phyloP scores from a whole-genome alignment of 2,888 invertebrate genomes.

The Choreutis nemorana region DNA sequence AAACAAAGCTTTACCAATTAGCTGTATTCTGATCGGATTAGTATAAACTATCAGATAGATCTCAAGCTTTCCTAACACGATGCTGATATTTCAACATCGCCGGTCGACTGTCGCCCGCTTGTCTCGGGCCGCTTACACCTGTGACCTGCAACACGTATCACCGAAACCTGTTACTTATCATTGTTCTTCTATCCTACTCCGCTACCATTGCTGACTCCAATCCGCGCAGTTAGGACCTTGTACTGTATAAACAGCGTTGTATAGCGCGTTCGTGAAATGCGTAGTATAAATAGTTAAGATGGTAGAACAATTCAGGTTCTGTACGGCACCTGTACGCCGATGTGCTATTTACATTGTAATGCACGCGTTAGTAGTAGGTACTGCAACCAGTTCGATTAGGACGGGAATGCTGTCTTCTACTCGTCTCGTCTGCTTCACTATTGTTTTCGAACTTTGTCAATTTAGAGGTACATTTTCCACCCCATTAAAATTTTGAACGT shows the following conservation, averaged over 20 bases:
- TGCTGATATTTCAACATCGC: constrained; percentile 38
- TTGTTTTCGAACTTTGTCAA: constrained; percentile 1
- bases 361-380: constrained; percentile 42
- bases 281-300: constrained; percentile 26
- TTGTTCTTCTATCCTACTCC: no score
- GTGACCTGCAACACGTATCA: constrained; percentile 28
- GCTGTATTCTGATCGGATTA: no score
- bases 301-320: constrained; percentile 39
- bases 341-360: constrained; percentile 63
- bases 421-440: background rate
- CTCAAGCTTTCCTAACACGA: no score
- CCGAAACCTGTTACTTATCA: no score
- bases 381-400: constrained; percentile 54
- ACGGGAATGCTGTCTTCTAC: constrained; percentile 49
- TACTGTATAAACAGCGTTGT: no score
- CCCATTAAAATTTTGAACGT: background rate
- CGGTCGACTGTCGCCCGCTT: constrained; percentile 43
- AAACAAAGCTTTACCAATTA: no score
- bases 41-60: no score
- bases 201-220: no score
- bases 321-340: constrained; percentile 53
- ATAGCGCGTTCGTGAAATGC: no score
- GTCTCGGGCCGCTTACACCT: constrained; percentile 46
- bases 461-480: constrained; percentile 7
- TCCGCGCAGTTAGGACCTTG: no score